Conservation (phyloP, 2,888 invertebrate genomes). For the Emesis russula region DNA sequence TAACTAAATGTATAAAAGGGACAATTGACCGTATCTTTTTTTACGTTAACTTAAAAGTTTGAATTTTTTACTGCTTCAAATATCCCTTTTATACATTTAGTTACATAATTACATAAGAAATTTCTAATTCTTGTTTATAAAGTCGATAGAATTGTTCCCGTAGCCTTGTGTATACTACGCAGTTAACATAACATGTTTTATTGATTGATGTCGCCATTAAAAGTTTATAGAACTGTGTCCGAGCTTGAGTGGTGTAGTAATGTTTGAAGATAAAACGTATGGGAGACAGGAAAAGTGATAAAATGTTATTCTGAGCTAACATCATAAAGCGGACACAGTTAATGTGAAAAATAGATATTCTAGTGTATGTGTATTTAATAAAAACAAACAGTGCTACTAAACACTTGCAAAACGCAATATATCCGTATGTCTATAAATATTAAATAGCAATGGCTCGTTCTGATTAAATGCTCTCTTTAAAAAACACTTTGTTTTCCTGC, state of each 20-base stretch:
- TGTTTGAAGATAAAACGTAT: constrained; percentile 21
- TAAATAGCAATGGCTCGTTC: no score
- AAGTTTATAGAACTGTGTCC: constrained; percentile 19
- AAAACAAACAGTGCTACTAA: no score
- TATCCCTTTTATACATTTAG: no score
- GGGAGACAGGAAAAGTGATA: constrained; percentile 22
- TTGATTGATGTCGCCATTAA: constrained; percentile 14
- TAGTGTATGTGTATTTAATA: background rate
- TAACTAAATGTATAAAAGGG: no score
- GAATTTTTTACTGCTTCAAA: no score
- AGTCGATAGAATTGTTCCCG: background rate
- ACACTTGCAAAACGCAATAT: no score
- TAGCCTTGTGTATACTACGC: background rate
- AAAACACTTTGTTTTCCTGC: no score
- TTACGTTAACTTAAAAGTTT: no score
- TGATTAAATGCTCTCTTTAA: no score
- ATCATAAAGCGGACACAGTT: constrained; percentile 14
- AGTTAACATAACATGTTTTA: constrained; percentile 19
- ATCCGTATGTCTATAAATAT: no score
- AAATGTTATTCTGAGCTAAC: constrained; percentile 14
- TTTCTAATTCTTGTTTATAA: background rate
- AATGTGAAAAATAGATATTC: background rate
- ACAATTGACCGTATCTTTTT: no score
- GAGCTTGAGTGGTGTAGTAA: constrained; percentile 7
- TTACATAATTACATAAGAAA: background rate